Conservation (phyloP, 2,113 vertebrate genomes). For the Bagarius yarrelli region DNA sequence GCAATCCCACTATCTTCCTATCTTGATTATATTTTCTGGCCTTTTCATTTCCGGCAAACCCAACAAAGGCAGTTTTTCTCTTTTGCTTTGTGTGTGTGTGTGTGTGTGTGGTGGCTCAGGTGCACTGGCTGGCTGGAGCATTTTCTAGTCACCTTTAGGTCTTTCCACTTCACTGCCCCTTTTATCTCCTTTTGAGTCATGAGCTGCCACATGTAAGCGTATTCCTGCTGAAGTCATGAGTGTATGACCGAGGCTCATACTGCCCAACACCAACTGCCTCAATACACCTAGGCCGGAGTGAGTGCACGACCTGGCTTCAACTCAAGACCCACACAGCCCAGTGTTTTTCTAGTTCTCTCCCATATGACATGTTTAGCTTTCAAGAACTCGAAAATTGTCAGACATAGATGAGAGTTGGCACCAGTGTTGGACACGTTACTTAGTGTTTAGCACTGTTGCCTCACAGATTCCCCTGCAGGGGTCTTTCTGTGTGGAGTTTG, state of each 20-base stretch:
- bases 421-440: too few relatives aligned
- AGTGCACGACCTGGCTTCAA: not conserved
- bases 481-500: too few relatives aligned
- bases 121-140: conserved; percentile 34
- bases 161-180: conserved; percentile 39
- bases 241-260: conserved; percentile 5
- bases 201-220: conserved; percentile 8
- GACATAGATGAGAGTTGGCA: not conserved
- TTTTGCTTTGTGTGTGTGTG: conserved; percentile 30
- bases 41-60: conserved; percentile 44
- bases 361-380: not conserved
- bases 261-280: conserved; percentile 23
- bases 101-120: conserved; percentile 42
- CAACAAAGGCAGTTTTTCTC: conserved; percentile 37
- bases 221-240: not conserved
- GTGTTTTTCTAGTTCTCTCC: not conserved
- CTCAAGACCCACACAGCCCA: not conserved
- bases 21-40: conserved; percentile 46
- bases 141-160: conserved; percentile 42
- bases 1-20: conserved; percentile 17
- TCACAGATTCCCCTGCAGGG: too few relatives aligned
- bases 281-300: not conserved
- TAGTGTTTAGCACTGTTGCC: too few relatives aligned
- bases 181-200: conserved; percentile 49
- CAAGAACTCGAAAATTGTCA: not conserved